Evolutionary conservation across 1,140 invertebrate genomes (phyloP).

Genomic region (Araneus ventricosus): DNA sequence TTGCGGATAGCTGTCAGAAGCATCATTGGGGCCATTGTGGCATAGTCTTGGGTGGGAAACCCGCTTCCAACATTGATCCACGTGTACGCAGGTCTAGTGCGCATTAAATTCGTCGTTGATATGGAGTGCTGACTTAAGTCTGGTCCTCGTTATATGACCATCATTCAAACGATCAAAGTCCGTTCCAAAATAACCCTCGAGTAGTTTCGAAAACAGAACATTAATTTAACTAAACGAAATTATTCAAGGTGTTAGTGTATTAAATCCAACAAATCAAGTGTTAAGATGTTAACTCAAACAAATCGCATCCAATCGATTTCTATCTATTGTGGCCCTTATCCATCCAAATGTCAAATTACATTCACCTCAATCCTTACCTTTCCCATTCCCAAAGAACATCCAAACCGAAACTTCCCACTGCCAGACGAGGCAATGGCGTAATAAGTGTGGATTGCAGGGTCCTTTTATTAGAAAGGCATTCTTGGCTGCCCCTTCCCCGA

Average conservation of each 20-base stretch:
- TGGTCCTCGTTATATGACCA: not conserved
- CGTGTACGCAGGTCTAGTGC: not conserved
- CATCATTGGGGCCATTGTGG: no score
- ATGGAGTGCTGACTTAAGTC: not conserved
- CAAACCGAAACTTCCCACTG: slow-evolving; percentile 5
- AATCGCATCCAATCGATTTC: no score
- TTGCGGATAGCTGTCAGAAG: no score
- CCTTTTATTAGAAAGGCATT: slow-evolving; percentile 48
- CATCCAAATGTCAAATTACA: no score
- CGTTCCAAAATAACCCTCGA: not conserved
- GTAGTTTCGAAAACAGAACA: not conserved
- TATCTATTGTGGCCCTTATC: no score
- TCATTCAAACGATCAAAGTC: not conserved
- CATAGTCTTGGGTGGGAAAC: not conserved
- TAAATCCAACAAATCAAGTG: no score
- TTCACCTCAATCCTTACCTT: not conserved
- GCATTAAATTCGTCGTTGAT: not conserved
- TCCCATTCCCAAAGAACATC: not conserved
- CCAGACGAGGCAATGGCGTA: not conserved
- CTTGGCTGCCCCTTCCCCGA: not conserved
- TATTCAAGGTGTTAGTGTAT: no score
- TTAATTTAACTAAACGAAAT: not conserved
- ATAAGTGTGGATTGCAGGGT: not conserved
- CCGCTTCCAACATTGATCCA: not conserved
- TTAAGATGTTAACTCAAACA: no score